phyloP scores from a whole-genome alignment of 1,140 invertebrate genomes.

The Platorchestia sp. region DNA sequence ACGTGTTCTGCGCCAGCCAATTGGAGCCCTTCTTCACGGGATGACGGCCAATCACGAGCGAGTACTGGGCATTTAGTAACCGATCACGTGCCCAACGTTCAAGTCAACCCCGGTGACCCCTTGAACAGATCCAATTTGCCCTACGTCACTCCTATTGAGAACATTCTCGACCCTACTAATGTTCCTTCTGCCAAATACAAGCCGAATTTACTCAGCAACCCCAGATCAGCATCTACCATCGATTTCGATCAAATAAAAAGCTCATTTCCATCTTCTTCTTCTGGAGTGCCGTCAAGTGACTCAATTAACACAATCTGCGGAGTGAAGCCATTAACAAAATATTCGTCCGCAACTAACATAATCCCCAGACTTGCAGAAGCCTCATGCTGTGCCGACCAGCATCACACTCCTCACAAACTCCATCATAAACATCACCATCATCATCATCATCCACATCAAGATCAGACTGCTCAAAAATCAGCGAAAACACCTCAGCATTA shows the following conservation, averaged over 20 bases:
- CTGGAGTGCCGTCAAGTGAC: background rate
- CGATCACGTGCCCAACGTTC: conserved; percentile 26
- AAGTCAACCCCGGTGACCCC: conserved; percentile 27
- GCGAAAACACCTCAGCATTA: background rate
- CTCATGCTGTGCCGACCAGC: background rate
- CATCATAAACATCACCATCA: conserved; percentile 39
- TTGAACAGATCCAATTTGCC: background rate
- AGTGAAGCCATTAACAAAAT: background rate
- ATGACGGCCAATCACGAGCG: background rate
- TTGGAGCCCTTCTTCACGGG: background rate
- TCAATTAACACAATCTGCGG: background rate
- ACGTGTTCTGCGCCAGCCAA: background rate
- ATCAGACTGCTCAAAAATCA: conserved; percentile 2
- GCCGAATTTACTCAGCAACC: background rate
- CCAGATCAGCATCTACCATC: background rate
- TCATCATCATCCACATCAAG: conserved; percentile 14
- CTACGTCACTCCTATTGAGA: conserved; percentile 23
- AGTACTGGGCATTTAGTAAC: background rate
- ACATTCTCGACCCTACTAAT: conserved; percentile 2
- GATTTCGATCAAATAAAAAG: background rate
- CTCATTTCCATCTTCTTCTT: background rate
- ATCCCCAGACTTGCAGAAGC: background rate
- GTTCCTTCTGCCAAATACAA: conserved; percentile 10
- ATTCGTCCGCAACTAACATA: background rate
- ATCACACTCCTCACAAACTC: background rate